Conservation (phyloP, 2,797 vertebrate genomes). For the Mormyrus proboscirostris region DNA sequence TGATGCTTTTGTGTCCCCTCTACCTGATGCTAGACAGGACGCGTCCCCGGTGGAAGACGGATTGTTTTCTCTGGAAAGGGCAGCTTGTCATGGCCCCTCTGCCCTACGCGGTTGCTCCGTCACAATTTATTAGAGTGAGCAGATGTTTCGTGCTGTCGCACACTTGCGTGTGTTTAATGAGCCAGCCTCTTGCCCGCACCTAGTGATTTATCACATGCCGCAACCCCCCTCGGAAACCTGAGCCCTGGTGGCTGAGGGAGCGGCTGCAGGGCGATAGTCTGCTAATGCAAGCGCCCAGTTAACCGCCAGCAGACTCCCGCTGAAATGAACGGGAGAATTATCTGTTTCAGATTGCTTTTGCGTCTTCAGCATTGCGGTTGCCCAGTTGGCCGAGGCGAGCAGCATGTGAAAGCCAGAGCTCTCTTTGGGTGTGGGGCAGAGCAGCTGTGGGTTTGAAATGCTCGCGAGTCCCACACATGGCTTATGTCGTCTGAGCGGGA, state of each 20-base stretch:
- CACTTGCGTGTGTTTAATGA: conserved; percentile 55
- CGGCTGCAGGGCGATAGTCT: conserved; percentile 47
- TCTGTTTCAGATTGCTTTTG: conserved; percentile 38
- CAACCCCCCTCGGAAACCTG: conserved; percentile 38
- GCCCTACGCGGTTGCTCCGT: conserved; percentile 27
- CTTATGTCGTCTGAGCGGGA: background rate
- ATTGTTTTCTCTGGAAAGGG: conserved; percentile 9
- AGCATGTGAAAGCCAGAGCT: background rate
- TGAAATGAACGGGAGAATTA: conserved; percentile 43
- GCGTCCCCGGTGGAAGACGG: background rate
- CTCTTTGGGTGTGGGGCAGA: background rate
- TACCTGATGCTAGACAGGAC: background rate
- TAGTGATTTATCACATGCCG: conserved; percentile 48
- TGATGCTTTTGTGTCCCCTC: background rate
- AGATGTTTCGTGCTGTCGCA: conserved; percentile 62
- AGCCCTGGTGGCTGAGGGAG: conserved; percentile 30
- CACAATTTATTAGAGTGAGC: conserved; percentile 50
- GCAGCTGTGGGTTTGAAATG: background rate
- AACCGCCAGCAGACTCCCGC: conserved; percentile 56
- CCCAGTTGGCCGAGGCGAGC: background rate
- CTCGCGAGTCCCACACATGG: background rate
- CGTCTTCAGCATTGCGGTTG: background rate
- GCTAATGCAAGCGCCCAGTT: conserved; percentile 48
- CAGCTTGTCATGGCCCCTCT: conserved; percentile 30
- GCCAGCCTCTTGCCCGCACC: conserved; percentile 47